Evolutionary conservation across 2,113 vertebrate species (phyloP).

Genomic region (Leucosticte australis): DNA sequence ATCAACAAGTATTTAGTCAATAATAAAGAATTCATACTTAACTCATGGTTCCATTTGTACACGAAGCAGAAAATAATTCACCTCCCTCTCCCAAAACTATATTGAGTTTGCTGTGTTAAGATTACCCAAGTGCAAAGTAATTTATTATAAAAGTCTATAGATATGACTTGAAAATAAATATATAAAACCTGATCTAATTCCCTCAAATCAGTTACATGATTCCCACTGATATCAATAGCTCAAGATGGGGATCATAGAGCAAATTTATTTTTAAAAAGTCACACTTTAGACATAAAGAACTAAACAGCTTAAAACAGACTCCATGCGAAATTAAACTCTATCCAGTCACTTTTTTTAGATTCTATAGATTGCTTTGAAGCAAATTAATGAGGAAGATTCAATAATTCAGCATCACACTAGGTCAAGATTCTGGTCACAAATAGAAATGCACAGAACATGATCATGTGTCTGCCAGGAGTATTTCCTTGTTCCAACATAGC

Average conservation of each 20-base stretch:
- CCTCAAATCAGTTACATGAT: neutral
- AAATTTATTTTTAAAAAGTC: neutral
- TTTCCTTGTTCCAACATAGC: constrained; percentile 14
- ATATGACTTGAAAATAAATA: neutral
- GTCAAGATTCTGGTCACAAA: constrained; percentile 52
- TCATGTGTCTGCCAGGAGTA: constrained; percentile 28
- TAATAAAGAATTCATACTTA: constrained; percentile 40
- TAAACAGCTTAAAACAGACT: neutral
- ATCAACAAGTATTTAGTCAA: constrained; percentile 1
- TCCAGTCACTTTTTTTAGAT: neutral
- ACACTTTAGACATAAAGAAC: neutral
- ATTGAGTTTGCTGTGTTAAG: neutral
- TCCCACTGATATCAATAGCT: neutral
- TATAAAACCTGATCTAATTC: neutral
- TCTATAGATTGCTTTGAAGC: constrained; percentile 38
- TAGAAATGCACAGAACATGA: neutral
- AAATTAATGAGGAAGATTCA: constrained; percentile 14
- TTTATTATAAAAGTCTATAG: constrained; percentile 20
- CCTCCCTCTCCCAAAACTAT: neutral
- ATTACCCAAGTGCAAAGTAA: constrained; percentile 26
- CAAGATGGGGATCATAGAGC: neutral
- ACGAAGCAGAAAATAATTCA: constrained; percentile 5
- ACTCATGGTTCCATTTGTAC: constrained; percentile 8
- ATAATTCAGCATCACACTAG: constrained; percentile 51
- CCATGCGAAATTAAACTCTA: neutral